A percentile compares a stretch with the other conserved stretches of the same genome.
phyloP scores from a whole-genome alignment of 1,140 invertebrate species.

The Cyphomyrmex costatus region DNA sequence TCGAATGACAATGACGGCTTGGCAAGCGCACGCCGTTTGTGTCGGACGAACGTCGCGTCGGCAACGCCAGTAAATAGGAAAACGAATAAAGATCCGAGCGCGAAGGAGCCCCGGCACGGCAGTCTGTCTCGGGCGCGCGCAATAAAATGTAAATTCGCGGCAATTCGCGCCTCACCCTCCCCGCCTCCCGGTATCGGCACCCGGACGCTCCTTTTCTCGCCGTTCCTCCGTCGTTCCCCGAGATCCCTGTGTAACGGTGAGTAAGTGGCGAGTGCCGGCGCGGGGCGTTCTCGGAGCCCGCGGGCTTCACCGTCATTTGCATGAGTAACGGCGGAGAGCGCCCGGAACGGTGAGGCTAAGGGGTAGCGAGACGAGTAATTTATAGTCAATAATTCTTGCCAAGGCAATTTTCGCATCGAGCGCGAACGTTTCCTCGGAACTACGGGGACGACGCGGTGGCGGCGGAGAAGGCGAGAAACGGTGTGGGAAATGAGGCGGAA shows the following conservation, averaged over 20 bases:
- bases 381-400: constrained; percentile 84
- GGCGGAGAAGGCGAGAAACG: constrained; percentile 55
- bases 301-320: constrained; percentile 78
- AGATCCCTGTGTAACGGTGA: constrained; percentile 57
- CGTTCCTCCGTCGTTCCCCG: constrained; percentile 11
- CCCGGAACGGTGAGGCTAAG: constrained; percentile 67
- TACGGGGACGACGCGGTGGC: constrained; percentile 32
- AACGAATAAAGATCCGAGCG: constrained; percentile 64
- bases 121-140: constrained; percentile 68
- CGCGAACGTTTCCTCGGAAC: constrained; percentile 77
- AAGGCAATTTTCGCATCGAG: constrained; percentile 83
- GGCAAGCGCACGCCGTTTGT: not conserved
- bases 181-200: constrained; percentile 54
- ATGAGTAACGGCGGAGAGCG: constrained; percentile 79
- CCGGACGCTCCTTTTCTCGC: constrained; percentile 31
- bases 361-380: constrained; percentile 80
- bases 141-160: constrained; percentile 79
- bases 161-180: constrained; percentile 72
- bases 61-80: constrained; percentile 37
- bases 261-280: constrained; percentile 57
- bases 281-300: constrained; percentile 40
- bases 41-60: constrained; percentile 12
- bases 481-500: constrained; percentile 81
- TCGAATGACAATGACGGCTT: constrained; percentile 38
- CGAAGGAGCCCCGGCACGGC: constrained; percentile 28